Base-by-base conservation (phyloP, 2,888 invertebrate species). In the Cantharis nigra region DNA sequence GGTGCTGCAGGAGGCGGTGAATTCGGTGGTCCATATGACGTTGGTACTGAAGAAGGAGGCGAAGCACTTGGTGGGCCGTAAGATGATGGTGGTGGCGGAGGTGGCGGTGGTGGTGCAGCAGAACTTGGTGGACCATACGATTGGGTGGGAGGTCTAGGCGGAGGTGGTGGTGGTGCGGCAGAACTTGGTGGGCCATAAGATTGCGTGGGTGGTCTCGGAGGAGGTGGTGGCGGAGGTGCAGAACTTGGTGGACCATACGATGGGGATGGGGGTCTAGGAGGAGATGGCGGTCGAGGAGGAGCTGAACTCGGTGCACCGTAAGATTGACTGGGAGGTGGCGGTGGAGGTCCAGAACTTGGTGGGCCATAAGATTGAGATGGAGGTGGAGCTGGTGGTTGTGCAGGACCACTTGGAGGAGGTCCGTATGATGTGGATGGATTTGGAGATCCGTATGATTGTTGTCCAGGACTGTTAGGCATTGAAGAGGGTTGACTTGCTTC, bases 31-130 rank as follows among this genome's bases (percentile, higher is more conserved):
- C 49, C 63, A 30, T 13, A 33, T 9, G 72, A 30, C 5, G 72
- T 26, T 13, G 16, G 14, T 0, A 14, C 3, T 14, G 13, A 26
- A 9, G 69, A n/a, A 79, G 14, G 14, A 71, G 73, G 5, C 63
- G 79, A 79, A 79, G 79, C 80, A 82, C 9, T 78, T 71, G 75
- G 74, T 79, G 87, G 89, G 4, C 91, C 90, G 78, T 91, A 91
- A 72, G 87, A 89, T 75, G 88, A 87, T 3, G 90, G 90, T 67
- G 33, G 70, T 9, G n/a, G n/a, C 0, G 33, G 33, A n/a, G 33
- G 33, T 49, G 33, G 33, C n/a, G 33, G n/a, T 49, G 33, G 33
- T 7, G 33, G n/a, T n/a, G 20, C 3, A 2, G 23, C 23, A n/a
- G 20, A 13, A 69, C 69, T 23, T 69, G 86, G 86, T 1, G 84